These are phyloP conservation scores for Hippolais icterina DNA, from an alignment of 2,113 vertebrate species.

Conservation along the genomic window DNA sequence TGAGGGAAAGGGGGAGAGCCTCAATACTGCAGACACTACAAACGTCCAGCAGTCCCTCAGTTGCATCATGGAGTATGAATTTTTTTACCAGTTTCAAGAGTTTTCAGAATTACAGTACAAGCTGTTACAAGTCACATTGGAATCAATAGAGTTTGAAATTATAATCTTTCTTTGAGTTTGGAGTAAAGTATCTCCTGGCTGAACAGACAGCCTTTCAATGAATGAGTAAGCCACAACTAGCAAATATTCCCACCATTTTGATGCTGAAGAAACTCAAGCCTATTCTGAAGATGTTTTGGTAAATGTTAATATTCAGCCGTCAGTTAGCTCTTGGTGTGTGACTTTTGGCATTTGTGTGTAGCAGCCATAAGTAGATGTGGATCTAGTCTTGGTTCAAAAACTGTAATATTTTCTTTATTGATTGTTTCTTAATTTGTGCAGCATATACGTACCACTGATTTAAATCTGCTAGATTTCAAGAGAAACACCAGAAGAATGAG, in stretches of 20 bases:
- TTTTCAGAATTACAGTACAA: background rate
- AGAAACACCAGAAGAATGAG: background rate
- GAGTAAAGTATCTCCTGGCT: background rate
- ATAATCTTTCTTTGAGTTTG: background rate
- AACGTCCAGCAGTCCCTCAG: background rate
- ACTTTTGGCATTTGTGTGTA: background rate
- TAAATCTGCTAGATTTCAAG: background rate
- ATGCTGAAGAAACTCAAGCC: background rate
- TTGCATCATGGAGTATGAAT: background rate
- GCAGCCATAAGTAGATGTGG: background rate
- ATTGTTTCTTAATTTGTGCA: background rate
- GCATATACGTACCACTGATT: background rate
- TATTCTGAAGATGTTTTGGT: background rate
- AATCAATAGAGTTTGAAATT: background rate
- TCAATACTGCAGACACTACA: background rate
- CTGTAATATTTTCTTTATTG: background rate
- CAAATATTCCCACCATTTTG: background rate
- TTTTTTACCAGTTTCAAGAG: background rate
- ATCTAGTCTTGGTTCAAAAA: background rate
- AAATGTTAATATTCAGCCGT: background rate
- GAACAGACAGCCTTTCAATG: background rate
- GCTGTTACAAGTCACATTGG: background rate
- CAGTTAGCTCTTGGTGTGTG: background rate
- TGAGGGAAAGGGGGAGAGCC: background rate
- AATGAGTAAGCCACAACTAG: background rate